Base-by-base conservation (phyloP, 2,113 vertebrate genomes). In the Mastomys coucha region DNA sequence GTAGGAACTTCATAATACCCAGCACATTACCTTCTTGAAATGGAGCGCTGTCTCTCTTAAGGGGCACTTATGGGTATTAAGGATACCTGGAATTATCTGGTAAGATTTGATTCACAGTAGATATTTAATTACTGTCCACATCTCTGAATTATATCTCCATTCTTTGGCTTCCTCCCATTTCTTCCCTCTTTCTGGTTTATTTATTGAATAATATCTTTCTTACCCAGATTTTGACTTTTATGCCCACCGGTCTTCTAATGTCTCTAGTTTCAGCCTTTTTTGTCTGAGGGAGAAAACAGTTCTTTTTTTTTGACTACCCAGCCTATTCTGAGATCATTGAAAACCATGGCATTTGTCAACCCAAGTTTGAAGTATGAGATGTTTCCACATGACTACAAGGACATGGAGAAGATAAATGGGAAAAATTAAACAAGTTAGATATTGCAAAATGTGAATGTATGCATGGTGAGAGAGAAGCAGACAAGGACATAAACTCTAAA, bases 341-440 rank as follows among this genome's bases (percentile, higher is more conserved):
- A 77, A 82, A 36, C 63, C 19, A 63, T 91, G 58, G 19, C 10
- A 73, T 89, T 75, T 10, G 51, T 78, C 31, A 93, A 20, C 7
- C 39, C 13, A 53, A 95, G 12, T 77, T 77, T 95, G 58, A 95
- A 81, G 58, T 28, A 73, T 36, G 78, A 16, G 85, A 42, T 97
- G 17, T 90, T 91, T 95, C 17, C 12, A 72, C 11, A 45, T 94
- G n/a, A 85, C 31, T 86, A 53, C 63, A 82, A 92, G 72, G 49
- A 72, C 22, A 39, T 53, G 39, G 53, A 86, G 17, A 95, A 95
- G 89, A 93, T 78, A 33, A 70, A 56, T 82, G 36, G 24, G 10
- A 77, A 88, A 91, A 92, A 22, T 42, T 33, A 97, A 94, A 53
- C 36, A 39, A 58, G 65, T 12, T 90, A 11, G 26, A 36, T 10